These are phyloP conservation scores for Cossypha dichroa DNA, from an alignment of 2,797 vertebrate species.

Conservation along the genomic window DNA sequence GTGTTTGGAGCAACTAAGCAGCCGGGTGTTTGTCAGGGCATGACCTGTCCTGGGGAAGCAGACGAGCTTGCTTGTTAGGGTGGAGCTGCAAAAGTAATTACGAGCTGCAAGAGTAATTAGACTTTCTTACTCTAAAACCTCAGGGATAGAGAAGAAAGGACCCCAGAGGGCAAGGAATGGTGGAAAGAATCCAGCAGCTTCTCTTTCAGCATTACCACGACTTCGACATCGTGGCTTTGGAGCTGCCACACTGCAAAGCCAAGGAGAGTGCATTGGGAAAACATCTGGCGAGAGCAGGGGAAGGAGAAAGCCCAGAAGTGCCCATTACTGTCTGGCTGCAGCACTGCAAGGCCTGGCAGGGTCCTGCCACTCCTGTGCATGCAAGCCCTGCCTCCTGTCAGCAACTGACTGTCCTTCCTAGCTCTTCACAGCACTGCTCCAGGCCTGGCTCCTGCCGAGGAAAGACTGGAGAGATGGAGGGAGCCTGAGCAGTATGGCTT, in stretches of 20 bases:
- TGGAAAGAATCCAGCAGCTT: neutral
- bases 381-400: neutral
- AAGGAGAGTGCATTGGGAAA: neutral
- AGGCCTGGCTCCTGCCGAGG: neutral
- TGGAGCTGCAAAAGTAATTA: neutral
- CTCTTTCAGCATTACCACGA: neutral
- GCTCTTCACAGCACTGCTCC: neutral
- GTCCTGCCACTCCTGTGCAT: accelerated
- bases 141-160: neutral
- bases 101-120: neutral
- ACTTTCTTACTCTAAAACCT: neutral
- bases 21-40: neutral
- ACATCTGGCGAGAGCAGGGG: neutral
- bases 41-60: neutral
- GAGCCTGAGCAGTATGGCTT: neutral
- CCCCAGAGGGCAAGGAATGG: neutral
- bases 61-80: neutral
- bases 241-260: neutral
- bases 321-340: neutral
- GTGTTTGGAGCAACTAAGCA: neutral
- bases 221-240: neutral
- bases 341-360: accelerated
- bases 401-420: accelerated
- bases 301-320: neutral
- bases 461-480: neutral